Evolutionary conservation across 23 tunicate species (phyloP).

Genomic region (Clavelina lepadiformis): DNA sequence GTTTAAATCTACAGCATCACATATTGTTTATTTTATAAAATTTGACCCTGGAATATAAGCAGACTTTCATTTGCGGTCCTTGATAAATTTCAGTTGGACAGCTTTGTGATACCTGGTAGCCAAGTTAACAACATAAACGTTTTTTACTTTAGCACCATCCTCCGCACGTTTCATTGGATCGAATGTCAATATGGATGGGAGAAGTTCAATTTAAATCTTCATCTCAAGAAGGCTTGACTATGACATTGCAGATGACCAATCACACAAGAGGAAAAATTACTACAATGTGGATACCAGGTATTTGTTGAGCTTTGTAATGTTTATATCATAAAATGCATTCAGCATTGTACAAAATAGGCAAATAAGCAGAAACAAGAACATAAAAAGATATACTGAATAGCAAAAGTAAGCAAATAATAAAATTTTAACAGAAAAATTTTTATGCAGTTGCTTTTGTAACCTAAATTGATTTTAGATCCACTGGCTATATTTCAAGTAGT

Average conservation of each 20-base stretch:
- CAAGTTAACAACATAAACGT: background rate
- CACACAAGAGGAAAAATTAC: constrained; percentile 83
- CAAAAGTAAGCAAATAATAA: no score
- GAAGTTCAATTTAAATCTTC: constrained; percentile 21
- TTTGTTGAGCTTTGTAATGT: background rate
- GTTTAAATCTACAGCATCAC: no score
- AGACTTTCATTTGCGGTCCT: no score
- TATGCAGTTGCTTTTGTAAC: background rate
- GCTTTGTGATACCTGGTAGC: no score
- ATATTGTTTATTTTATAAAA: no score
- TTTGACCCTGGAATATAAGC: no score
- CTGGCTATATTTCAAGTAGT: constrained; percentile 36
- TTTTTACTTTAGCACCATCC: constrained; percentile 26
- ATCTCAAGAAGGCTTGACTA: constrained; percentile 19
- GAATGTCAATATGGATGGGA: constrained; percentile 75
- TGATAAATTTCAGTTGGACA: no score
- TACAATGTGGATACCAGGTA: constrained; percentile 73
- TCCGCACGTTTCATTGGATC: constrained; percentile 74
- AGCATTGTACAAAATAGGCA: background rate
- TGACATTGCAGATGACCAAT: constrained; percentile 63
- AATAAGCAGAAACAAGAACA: no score
- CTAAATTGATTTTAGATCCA: constrained; percentile 36
- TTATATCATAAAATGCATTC: background rate
- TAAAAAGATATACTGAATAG: no score
- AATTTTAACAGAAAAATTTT: no score